These are phyloP conservation scores for Sapayoa aenigma DNA, from an alignment of 2,113 vertebrate species.

Conservation along the genomic window DNA sequence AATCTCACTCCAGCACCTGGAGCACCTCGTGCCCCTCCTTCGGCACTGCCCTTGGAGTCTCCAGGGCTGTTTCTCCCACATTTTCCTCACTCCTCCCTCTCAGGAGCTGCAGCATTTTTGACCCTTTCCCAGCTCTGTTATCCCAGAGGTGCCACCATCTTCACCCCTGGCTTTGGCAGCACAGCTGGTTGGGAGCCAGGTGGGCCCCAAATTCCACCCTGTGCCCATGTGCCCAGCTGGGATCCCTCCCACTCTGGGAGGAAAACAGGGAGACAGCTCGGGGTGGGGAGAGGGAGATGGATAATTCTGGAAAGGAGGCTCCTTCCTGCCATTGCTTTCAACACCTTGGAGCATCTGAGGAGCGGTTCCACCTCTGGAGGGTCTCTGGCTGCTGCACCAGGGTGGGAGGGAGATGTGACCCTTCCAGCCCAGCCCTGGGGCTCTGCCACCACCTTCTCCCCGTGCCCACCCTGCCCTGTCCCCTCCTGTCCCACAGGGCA, in stretches of 20 bases:
- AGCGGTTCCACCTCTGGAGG: not conserved
- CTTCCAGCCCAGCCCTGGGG: not conserved
- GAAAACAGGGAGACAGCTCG: not conserved
- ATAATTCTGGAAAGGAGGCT: accelerated
- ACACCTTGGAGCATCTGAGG: accelerated
- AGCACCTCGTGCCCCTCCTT: no score
- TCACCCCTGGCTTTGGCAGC: not conserved
- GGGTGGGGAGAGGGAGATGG: accelerated
- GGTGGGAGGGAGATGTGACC: no score
- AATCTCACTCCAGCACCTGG: not conserved
- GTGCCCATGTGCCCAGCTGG: not conserved
- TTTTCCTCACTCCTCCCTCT: not conserved
- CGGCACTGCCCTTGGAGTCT: not conserved
- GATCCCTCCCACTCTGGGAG: not conserved
- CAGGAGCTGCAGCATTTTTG: not conserved
- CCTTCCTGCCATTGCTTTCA: not conserved
- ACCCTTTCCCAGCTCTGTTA: no score
- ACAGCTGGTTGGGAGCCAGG: not conserved
- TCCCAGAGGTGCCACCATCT: not conserved
- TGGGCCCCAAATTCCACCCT: not conserved
- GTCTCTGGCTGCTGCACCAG: not conserved
- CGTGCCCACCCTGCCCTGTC: not conserved
- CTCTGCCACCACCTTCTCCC: not conserved
- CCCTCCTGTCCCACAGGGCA: not conserved
- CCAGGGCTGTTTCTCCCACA: not conserved